Conservation (phyloP, 2,797 vertebrate genomes). For the Phataginus tetradactyla region DNA sequence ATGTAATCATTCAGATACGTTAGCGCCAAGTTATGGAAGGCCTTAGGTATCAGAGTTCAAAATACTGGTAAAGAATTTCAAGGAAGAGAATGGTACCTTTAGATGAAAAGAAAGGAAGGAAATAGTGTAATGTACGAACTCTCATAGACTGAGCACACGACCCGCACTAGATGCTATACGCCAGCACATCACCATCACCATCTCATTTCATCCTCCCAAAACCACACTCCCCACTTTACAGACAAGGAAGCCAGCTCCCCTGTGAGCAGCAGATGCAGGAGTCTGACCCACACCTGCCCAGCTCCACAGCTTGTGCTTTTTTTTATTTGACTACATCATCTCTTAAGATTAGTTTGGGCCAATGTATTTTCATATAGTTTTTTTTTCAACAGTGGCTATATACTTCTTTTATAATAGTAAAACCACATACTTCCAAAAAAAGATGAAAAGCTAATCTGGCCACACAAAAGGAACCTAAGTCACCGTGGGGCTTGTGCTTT, state of each 20-base stretch:
- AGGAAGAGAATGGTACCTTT: not conserved
- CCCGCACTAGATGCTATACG: rapidly evolving
- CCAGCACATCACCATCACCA: not conserved
- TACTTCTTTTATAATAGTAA: not conserved
- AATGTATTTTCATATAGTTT: not conserved
- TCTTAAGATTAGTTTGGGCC: not conserved
- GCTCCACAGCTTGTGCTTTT: not conserved
- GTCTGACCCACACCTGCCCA: not conserved
- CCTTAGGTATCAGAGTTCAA: not conserved
- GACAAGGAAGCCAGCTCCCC: not conserved
- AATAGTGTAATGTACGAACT: not conserved
- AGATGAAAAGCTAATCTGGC: not conserved
- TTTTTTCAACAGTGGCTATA: not conserved
- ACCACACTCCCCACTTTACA: not conserved
- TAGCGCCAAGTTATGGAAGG: not conserved
- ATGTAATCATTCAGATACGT: not conserved
- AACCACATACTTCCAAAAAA: not conserved
- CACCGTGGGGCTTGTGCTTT: not conserved
- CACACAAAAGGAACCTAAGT: not conserved
- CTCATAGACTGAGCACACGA: not conserved
- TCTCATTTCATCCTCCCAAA: not conserved
- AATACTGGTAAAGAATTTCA: not conserved
- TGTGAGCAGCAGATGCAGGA: not conserved
- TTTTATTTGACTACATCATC: not conserved
- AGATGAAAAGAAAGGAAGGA: not conserved